These are phyloP conservation scores for Daubentonia madagascariensis DNA, from an alignment of 2,113 vertebrate genomes.

Conservation along the genomic window DNA sequence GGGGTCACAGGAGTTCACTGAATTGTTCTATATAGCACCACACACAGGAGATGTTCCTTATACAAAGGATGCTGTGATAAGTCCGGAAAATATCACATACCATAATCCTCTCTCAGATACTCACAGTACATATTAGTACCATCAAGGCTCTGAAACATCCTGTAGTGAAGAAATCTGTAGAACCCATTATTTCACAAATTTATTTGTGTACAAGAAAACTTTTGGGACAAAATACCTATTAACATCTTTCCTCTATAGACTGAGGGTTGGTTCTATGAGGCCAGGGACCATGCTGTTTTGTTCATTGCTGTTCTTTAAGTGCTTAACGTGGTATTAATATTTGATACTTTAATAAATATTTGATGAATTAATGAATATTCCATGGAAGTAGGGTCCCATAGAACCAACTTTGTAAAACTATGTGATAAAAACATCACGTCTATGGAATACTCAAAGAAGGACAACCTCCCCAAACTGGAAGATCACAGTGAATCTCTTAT, in stretches of 20 bases:
- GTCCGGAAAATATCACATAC: neutral
- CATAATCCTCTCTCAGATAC: neutral
- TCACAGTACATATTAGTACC: too few relatives aligned
- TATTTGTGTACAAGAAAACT: neutral
- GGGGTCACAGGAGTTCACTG: neutral
- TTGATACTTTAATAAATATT: neutral
- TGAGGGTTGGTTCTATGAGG: neutral
- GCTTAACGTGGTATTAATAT: neutral
- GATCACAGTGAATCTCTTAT: neutral
- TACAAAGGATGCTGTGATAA: neutral
- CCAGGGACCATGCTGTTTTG: neutral
- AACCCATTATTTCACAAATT: neutral
- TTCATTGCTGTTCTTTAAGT: neutral
- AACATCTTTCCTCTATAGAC: neutral
- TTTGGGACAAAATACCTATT: neutral
- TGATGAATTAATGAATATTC: neutral
- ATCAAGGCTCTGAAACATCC: neutral
- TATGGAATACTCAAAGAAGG: neutral
- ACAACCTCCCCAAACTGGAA: neutral
- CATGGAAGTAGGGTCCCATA: neutral
- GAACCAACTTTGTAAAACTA: neutral
- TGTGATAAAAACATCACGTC: neutral
- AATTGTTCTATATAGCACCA: neutral
- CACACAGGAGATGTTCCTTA: neutral
- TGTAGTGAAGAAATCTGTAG: neutral